Evolutionary conservation across 2,888 invertebrate genomes (phyloP).

Genomic region (Julus scandinavius): DNA sequence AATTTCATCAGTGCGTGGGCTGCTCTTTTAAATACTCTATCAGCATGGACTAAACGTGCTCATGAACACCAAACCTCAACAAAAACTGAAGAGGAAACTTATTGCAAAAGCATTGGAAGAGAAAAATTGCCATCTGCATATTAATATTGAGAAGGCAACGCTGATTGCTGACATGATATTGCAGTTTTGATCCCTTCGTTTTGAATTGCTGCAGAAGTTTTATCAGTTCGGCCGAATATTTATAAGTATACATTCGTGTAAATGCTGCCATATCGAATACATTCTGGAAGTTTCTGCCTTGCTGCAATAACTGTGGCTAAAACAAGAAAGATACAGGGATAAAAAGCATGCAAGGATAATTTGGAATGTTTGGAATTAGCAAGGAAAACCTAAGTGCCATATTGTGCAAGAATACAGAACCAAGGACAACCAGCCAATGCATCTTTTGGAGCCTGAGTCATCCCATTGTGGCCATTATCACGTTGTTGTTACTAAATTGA

Average conservation of each 20-base stretch:
- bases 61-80: neutral
- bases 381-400: neutral
- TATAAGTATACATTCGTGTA: neutral
- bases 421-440: conserved; percentile 22
- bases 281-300: neutral
- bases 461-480: conserved; percentile 39
- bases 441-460: conserved; percentile 32
- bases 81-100: neutral
- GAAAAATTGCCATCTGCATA: neutral
- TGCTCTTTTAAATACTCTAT: neutral
- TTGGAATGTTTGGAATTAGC: neutral
- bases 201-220: neutral
- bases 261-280: neutral
- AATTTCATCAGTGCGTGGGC: neutral
- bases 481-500: conserved; percentile 40
- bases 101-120: neutral
- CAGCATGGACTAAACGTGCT: neutral
- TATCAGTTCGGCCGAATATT: neutral
- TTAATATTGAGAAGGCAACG: neutral
- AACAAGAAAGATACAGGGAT: neutral
- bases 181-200: neutral
- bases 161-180: neutral
- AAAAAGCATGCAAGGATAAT: neutral
- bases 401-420: conserved; percentile 12
- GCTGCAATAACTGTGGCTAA: neutral